phyloP scores from a whole-genome alignment of 2,888 invertebrate species.

The Lepidochrysops patricia region DNA sequence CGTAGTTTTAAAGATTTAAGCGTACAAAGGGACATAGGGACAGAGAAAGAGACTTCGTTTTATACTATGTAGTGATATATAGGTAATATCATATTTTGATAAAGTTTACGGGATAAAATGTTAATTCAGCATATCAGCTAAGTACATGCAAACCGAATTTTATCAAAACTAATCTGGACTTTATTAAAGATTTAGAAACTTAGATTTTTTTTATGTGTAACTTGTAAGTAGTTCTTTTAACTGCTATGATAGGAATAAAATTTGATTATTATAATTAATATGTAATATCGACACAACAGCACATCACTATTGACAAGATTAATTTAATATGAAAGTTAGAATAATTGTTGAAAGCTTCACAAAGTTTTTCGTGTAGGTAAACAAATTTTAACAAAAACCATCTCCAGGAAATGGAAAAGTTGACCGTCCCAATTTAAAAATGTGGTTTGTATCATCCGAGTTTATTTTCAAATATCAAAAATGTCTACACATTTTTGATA shows the following conservation, averaged over 20 bases:
- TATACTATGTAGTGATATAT: no score
- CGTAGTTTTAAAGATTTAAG: no score
- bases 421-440: neutral
- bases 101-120: no score
- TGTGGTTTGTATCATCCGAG: neutral
- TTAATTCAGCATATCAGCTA: no score
- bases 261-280: neutral
- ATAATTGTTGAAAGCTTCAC: neutral
- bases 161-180: no score
- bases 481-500: neutral
- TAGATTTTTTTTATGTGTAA: no score
- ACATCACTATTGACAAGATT: conserved; percentile 2
- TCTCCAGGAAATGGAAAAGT: neutral
- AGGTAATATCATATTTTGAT: no score
- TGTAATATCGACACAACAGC: neutral
- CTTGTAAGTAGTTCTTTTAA: no score
- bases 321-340: conserved; percentile 4
- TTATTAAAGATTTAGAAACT: no score
- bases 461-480: neutral
- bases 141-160: no score
- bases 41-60: no score
- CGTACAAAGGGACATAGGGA: no score
- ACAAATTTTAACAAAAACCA: neutral
- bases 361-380: neutral
- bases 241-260: neutral